phyloP scores from a whole-genome alignment of 2,888 invertebrate species.

The Aphidius colemani region DNA sequence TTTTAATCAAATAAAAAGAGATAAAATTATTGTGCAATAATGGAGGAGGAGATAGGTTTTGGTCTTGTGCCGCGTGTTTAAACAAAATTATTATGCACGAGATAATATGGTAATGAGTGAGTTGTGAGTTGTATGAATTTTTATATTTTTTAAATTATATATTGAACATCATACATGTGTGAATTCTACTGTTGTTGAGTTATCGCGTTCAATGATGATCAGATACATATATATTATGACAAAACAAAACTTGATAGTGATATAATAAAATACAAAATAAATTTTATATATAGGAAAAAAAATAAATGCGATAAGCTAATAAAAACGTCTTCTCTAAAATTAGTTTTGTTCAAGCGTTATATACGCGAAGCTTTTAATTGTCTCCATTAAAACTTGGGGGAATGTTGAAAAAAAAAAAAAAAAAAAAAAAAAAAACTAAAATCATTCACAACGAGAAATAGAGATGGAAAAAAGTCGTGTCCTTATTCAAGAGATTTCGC shows the following conservation, averaged over 20 bases:
- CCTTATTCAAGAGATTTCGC: slow-evolving; percentile 47
- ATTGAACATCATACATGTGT: slow-evolving; percentile 45
- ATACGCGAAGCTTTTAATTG: slow-evolving; percentile 48
- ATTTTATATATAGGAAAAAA: slow-evolving; percentile 11
- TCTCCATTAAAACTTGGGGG: slow-evolving; percentile 47
- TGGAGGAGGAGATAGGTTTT: neutral
- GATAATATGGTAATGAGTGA: slow-evolving; percentile 53
- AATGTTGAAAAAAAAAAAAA: slow-evolving; percentile 25
- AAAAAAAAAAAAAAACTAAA: slow-evolving; percentile 30
- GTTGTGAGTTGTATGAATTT: too few relatives aligned
- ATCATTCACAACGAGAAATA: slow-evolving; percentile 43
- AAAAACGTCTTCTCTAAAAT: slow-evolving; percentile 48
- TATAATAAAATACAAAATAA: slow-evolving; percentile 8
- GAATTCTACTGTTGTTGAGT: slow-evolving; percentile 45
- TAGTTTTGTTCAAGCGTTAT: slow-evolving; percentile 44
- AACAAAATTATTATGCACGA: slow-evolving; percentile 43
- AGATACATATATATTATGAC: slow-evolving; percentile 24
- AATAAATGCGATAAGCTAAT: slow-evolving; percentile 32
- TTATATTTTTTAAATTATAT: slow-evolving; percentile 37
- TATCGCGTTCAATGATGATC: slow-evolving; percentile 43
- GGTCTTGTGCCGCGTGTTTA: slow-evolving; percentile 44
- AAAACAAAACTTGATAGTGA: neutral
- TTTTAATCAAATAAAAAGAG: neutral
- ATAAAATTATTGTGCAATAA: slow-evolving; percentile 9
- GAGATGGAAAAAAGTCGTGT: slow-evolving; percentile 42